A percentile compares a stretch with the other conserved stretches of the same genome.
Evolutionary conservation across 2,888 invertebrate species (phyloP).

Genomic region (Macropis europaea): DNA sequence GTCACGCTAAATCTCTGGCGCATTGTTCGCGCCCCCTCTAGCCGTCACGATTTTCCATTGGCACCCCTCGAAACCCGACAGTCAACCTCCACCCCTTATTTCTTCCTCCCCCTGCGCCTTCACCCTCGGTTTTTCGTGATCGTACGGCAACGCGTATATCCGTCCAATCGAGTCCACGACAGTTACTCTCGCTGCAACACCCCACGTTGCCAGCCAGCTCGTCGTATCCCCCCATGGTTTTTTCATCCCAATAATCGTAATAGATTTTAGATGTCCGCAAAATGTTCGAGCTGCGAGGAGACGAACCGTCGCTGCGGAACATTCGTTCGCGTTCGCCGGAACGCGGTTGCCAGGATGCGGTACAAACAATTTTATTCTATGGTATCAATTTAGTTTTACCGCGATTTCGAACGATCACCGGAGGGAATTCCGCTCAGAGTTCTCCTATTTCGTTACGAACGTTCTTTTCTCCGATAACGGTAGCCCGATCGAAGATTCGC

Average conservation of each 20-base stretch:
- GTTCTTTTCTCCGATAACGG: too few relatives aligned
- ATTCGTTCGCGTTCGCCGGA: too few relatives aligned
- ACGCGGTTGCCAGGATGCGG: too few relatives aligned
- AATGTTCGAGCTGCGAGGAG: too few relatives aligned
- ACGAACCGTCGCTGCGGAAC: too few relatives aligned
- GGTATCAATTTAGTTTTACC: too few relatives aligned
- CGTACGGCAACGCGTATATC: constrained; percentile 40
- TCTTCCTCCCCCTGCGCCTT: constrained; percentile 41
- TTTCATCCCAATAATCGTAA: not conserved
- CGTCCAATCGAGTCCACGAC: constrained; percentile 49
- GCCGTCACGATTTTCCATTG: constrained; percentile 70
- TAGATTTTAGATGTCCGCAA: not conserved
- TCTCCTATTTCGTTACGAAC: too few relatives aligned
- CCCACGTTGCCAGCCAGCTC: constrained; percentile 9
- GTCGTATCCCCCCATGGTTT: not conserved
- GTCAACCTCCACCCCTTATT: constrained; percentile 55
- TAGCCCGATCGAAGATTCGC: not conserved
- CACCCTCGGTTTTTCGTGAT: constrained; percentile 45
- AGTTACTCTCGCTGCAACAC: constrained; percentile 34
- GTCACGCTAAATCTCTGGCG: constrained; percentile 76
- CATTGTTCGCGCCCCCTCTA: constrained; percentile 73
- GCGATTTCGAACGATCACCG: too few relatives aligned
- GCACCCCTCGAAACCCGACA: constrained; percentile 64
- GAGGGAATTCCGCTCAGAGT: too few relatives aligned
- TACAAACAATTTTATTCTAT: too few relatives aligned